Base-by-base conservation (phyloP, 2,113 vertebrate genomes). In the Numenius arquata region DNA sequence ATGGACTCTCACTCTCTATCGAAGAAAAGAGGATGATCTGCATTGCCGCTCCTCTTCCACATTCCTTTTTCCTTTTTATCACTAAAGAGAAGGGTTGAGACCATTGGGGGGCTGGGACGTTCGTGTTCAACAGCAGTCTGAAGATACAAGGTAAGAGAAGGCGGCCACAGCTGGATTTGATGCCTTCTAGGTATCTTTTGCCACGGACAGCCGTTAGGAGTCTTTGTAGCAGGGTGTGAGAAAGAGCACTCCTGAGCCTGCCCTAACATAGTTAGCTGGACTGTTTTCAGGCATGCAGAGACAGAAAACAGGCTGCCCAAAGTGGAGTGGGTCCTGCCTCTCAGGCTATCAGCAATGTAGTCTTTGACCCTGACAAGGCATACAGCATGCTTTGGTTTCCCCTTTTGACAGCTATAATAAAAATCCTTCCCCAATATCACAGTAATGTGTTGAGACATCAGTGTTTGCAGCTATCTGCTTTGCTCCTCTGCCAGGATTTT, bases 391-490 rank as follows among this genome's bases (percentile, higher is more conserved):
- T 62, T 87, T 75, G 13, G 18, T 85, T 78, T 93, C 32, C 18
- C n/a, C 58, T 94, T 89, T 56, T 23, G 63, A 89, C 58, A 88
- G 6, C 41, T 68, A 2, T 30, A 65, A 77, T n/a, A 74, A 89
- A 89, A 78, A 47, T 36, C 18, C 25, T 87, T 73, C 66, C 25
- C 67, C 53, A 40, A 2, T 53, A 74, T 43, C 67, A 56, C 48
- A 58, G 12, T 34, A 72, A 67, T 74, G 50, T 27, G 20, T 67
- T 71, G 36, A 78, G 61, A 58, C 43, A 53, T 34, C 27, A 59
- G 34, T 66, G 52, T 90, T 86, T 71, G n/a, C 65, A 95, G 83
- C 32, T 90, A 53, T 71, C 55, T 67, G 63, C 45, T 77, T 87
- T 91, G 21, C 56, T 89, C 36, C 8, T 75, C 56, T 68, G 56